Conservation (phyloP, 1,140 invertebrate species). For the Trichoplusia ni region DNA sequence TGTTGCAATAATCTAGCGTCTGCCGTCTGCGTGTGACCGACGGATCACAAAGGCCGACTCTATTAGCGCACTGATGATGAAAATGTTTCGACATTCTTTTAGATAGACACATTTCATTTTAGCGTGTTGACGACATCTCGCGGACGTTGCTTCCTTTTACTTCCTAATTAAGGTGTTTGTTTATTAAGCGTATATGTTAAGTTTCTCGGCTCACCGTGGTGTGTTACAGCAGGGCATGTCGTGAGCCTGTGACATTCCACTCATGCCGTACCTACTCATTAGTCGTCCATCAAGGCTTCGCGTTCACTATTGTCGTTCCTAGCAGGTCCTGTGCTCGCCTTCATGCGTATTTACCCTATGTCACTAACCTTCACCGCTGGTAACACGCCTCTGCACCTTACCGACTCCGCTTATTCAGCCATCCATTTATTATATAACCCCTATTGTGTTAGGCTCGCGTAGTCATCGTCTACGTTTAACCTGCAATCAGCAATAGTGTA, state of each 20-base stretch:
- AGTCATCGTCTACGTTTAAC: constrained; percentile 12
- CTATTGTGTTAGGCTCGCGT: constrained; percentile 18
- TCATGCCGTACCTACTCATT: constrained; percentile 42
- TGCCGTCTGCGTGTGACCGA: background rate
- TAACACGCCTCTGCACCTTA: background rate
- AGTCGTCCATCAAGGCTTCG: constrained; percentile 41
- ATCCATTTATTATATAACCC: constrained; percentile 5
- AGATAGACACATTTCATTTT: background rate
- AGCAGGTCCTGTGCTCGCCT: constrained; percentile 36
- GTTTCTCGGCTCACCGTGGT: constrained; percentile 13
- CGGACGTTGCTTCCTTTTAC: background rate
- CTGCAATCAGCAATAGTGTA: constrained; percentile 21
- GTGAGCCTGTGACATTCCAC: constrained; percentile 54
- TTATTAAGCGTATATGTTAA: background rate
- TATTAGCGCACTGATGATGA: constrained; percentile 50
- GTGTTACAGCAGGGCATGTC: constrained; percentile 38
- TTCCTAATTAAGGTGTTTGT: background rate
- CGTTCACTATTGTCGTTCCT: constrained; percentile 39
- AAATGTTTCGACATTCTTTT: constrained; percentile 14
- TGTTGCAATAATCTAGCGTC: constrained; percentile 34
- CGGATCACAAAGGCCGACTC: constrained; percentile 38
- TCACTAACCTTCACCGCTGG: constrained; percentile 35
- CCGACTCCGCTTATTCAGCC: background rate
- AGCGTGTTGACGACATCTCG: too few species aligned
- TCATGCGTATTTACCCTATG: constrained; percentile 45